Percentiles rank a stretch among this genome's conserved stretches.
phyloP scores from a whole-genome alignment of 2,797 vertebrate genomes.

The Chanos chanos region DNA sequence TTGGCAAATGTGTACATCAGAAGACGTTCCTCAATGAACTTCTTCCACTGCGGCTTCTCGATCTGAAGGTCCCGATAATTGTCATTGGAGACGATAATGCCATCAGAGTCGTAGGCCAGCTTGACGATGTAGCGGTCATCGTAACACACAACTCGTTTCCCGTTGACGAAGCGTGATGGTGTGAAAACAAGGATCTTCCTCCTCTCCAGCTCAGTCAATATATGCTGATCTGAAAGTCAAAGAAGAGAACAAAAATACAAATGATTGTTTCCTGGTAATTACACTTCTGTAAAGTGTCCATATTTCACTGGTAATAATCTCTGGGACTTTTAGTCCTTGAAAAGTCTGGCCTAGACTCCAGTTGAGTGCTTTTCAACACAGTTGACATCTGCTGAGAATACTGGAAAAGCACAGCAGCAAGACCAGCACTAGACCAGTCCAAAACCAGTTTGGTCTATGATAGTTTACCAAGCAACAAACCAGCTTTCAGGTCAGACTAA shows the following conservation, averaged over 20 bases:
- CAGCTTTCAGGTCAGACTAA: no score
- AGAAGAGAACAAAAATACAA: not conserved
- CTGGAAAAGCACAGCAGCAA: no score
- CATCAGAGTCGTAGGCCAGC: conserved; percentile 62
- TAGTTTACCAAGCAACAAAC: no score
- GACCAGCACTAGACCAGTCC: no score
- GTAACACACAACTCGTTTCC: conserved; percentile 72
- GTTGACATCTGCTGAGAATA: no score
- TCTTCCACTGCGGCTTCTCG: conserved; percentile 68
- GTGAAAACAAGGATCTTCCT: conserved; percentile 73
- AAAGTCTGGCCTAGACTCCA: no score
- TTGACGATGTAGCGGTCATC: conserved; percentile 75
- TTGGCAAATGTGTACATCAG: conserved; percentile 76
- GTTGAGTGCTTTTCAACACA: no score
- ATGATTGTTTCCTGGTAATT: no score
- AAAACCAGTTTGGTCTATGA: no score
- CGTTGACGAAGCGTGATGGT: conserved; percentile 62
- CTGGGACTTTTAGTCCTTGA: no score
- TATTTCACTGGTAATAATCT: no score
- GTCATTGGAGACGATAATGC: conserved; percentile 73
- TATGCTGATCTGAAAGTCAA: conserved; percentile 63
- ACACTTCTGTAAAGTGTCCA: no score
- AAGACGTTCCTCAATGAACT: conserved; percentile 69
- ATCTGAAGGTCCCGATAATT: conserved; percentile 73
- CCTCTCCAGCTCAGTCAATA: conserved; percentile 67